These are phyloP conservation scores for Oryzias javanicus DNA, from an alignment of 2,113 vertebrate genomes.

Conservation along the genomic window DNA sequence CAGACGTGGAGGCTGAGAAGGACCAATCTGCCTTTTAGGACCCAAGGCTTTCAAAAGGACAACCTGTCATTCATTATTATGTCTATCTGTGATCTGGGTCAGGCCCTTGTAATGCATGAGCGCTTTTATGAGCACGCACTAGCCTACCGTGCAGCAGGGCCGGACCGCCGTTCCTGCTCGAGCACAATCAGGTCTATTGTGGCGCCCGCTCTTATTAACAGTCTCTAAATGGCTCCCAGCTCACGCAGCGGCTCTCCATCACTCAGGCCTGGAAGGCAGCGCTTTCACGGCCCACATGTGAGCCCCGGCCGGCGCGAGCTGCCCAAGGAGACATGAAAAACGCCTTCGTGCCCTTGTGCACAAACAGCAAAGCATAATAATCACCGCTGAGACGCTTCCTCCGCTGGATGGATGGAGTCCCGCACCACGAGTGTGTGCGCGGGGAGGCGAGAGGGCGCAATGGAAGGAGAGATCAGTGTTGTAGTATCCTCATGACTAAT, in stretches of 20 bases:
- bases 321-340: conserved; percentile 41
- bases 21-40: conserved; percentile 61
- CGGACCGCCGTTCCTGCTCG: conserved; percentile 29
- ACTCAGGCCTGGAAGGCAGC: conserved; percentile 9
- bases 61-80: conserved; percentile 70
- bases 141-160: conserved; percentile 21
- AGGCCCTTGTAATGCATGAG: conserved; percentile 64
- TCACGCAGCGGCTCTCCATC: conserved; percentile 22
- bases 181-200: conserved; percentile 59
- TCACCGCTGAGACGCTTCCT: conserved; percentile 25
- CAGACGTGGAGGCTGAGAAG: conserved; percentile 42
- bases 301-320: conserved; percentile 40
- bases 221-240: conserved; percentile 31
- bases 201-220: conserved; percentile 42
- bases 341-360: conserved; percentile 35
- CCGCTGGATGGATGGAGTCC: conserved; percentile 19
- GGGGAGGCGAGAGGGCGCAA: conserved; percentile 7
- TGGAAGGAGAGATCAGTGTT: conserved; percentile 30
- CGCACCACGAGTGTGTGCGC: conserved; percentile 1
- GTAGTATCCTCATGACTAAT: conserved; percentile 54
- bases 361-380: conserved; percentile 45
- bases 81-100: conserved; percentile 75
- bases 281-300: conserved; percentile 22
- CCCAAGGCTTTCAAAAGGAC: conserved; percentile 70
- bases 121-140: conserved; percentile 53